Percentiles rank a stretch among this genome's conserved stretches.
These are phyloP conservation scores for Corythoichthys intestinalis DNA, from an alignment of 2,113 vertebrate species.

Conservation along the genomic window DNA sequence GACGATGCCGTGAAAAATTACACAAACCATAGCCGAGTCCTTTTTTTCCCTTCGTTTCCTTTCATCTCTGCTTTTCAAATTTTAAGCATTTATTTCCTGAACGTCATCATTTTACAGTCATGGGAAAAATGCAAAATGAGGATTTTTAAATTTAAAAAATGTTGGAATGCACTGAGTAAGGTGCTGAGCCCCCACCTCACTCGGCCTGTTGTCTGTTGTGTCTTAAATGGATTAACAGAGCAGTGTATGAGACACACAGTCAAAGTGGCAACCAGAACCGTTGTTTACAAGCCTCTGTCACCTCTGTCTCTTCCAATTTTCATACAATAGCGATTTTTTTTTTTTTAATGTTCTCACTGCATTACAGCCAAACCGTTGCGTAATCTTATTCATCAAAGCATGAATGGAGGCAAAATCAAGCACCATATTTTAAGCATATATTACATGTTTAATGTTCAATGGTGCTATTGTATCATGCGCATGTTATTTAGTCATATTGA, in stretches of 20 bases:
- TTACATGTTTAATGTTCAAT: slow-evolving; percentile 14
- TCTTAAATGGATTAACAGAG: slow-evolving; percentile 71
- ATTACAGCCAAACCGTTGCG: slow-evolving; percentile 45
- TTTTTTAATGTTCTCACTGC: slow-evolving; percentile 25
- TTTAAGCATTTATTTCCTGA: slow-evolving; percentile 10
- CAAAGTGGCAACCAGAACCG: slow-evolving; percentile 63
- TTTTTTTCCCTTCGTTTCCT: slow-evolving; percentile 11
- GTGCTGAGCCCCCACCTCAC: slow-evolving; percentile 29
- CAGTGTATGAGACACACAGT: slow-evolving; percentile 59
- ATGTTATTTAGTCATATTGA: not conserved
- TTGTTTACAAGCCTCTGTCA: slow-evolving; percentile 60
- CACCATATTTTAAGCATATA: slow-evolving; percentile 12
- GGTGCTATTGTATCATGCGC: not conserved
- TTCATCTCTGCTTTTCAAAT: slow-evolving; percentile 14
- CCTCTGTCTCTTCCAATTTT: slow-evolving; percentile 55
- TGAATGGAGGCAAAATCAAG: slow-evolving; percentile 23
- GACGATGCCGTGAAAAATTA: slow-evolving; percentile 65
- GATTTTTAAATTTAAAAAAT: slow-evolving; percentile 24
- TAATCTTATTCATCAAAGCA: slow-evolving; percentile 49
- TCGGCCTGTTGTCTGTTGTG: slow-evolving; percentile 49
- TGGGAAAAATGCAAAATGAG: slow-evolving; percentile 17
- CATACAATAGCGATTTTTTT: slow-evolving; percentile 24
- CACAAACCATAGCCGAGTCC: slow-evolving; percentile 35
- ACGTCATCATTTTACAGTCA: slow-evolving; percentile 7
- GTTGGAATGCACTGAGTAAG: slow-evolving; percentile 11